Conservation (phyloP, 2,888 invertebrate species). For the Bembecia ichneumoniformis region DNA sequence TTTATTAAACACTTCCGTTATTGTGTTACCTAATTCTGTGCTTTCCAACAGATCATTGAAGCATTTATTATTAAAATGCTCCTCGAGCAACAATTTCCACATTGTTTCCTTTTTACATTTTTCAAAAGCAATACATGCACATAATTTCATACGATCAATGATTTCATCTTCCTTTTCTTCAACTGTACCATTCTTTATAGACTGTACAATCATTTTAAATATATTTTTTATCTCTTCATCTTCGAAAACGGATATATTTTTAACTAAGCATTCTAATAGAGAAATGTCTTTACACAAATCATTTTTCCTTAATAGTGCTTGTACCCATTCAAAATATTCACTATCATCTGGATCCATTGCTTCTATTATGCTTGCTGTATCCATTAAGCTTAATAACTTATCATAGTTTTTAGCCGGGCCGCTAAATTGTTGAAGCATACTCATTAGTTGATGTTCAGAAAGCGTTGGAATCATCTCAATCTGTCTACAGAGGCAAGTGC, state of each 20-base stretch:
- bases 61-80: constrained; percentile 32
- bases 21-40: constrained; percentile 25
- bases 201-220: constrained; percentile 15
- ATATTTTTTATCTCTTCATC: constrained; percentile 31
- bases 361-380: constrained; percentile 29
- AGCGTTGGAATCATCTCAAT: constrained; percentile 23
- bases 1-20: constrained; percentile 54
- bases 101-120: constrained; percentile 21
- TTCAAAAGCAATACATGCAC: constrained; percentile 38
- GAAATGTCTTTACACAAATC: constrained; percentile 31
- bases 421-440: constrained; percentile 47
- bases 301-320: constrained; percentile 37
- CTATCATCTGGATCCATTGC: constrained; percentile 30
- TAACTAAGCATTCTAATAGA: constrained; percentile 27
- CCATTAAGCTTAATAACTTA: constrained; percentile 39
- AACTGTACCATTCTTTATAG: constrained; percentile 22
- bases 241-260: constrained; percentile 30
- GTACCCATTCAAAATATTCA: constrained; percentile 38
- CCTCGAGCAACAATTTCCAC: constrained; percentile 35
- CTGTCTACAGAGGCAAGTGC: constrained; percentile 33
- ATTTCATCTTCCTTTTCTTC: constrained; percentile 16
- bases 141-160: constrained; percentile 19
- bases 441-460: constrained; percentile 39
- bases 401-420: constrained; percentile 40
- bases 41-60: constrained; percentile 30